Evolutionary conservation across 2,888 invertebrate species (phyloP), one percentile per base, ranked within the genome.

Genomic region (Leucania comma): DNA sequence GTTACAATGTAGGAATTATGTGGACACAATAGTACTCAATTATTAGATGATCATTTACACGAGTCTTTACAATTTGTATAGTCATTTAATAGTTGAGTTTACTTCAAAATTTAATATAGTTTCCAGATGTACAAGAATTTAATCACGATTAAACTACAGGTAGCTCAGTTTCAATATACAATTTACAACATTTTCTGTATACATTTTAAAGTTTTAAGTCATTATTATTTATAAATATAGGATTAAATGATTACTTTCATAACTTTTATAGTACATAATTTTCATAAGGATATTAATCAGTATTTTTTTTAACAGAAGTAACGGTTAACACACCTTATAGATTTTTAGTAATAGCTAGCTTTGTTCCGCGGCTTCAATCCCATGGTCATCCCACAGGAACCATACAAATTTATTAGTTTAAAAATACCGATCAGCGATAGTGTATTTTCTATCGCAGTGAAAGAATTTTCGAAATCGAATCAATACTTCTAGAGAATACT

Each of bases 141-240:
- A 73, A 75, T 60, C 67, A 79, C 71, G 69, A 71, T 57, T 65
- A 68, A 73, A 60, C 75, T 75, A 84, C 68, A 50, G 51, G 17
- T 72, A 73, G 56, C 51, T 79, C 59, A 73, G 56, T 51, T 80
- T 63, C 35, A 78, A 70, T 82, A 63, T 82, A 82, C 75, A 81
- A 71, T 77, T 81, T 81, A 80, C 72, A 73, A 72, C 51, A 67
- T 64, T 26, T 54, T 72, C 61, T 68, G 59, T 68, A 73, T 72
- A 75, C 22, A 62, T 61, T 72, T 80, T 53, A 75, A 63, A 70
- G 70, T 54, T 48, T 74, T 53, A 74, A 56, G 57, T 72, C 60
- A 17, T 26, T 14, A 32, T 22, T 10, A 53, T 70, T 60, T 78
- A 69, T 71, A 79, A 63, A 82, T 71, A 73, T 78, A 71, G 50